Conservation (phyloP, 2,797 vertebrate species). For the Phaenicophaeus curvirostris region DNA sequence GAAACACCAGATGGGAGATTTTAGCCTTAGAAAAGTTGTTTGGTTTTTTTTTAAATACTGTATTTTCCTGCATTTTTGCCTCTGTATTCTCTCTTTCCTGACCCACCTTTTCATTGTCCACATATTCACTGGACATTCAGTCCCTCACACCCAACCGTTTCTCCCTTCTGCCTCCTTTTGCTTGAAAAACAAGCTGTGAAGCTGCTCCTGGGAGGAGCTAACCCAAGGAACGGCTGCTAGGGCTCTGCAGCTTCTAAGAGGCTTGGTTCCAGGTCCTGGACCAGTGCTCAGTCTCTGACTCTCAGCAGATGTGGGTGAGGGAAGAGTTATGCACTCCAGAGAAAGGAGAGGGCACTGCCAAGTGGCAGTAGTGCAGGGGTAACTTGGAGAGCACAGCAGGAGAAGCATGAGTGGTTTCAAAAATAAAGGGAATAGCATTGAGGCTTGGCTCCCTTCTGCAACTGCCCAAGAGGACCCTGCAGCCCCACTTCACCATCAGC, state of each 20-base stretch:
- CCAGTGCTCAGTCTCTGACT: background rate
- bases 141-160: background rate
- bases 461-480: background rate
- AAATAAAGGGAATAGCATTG: background rate
- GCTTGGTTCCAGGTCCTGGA: background rate
- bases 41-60: background rate
- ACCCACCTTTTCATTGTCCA: background rate
- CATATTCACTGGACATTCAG: background rate
- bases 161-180: background rate
- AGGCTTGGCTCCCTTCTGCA: background rate
- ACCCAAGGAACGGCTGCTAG: background rate
- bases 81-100: fast-evolving
- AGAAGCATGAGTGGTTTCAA: background rate
- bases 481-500: background rate
- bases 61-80: background rate
- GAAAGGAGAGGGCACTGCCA: background rate
- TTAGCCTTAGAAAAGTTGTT: background rate
- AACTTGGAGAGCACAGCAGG: background rate
- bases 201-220: background rate
- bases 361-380: background rate
- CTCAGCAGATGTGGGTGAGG: background rate
- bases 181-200: background rate
- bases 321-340: background rate
- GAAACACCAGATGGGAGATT: background rate
- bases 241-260: background rate